Conservation (phyloP, 2,797 vertebrate species). For the Dipus sagitta region DNA sequence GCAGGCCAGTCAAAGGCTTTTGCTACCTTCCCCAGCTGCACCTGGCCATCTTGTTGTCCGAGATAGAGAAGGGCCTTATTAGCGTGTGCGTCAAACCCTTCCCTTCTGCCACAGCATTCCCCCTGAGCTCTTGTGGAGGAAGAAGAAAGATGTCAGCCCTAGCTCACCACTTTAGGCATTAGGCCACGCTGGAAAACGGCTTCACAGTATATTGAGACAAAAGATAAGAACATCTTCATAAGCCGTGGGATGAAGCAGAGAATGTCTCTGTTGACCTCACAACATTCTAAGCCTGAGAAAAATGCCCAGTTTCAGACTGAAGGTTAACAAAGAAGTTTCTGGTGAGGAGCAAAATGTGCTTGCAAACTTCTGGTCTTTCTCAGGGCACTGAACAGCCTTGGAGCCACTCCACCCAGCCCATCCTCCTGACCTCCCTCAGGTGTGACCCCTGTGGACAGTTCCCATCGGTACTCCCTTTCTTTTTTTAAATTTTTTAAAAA, state of each 20-base stretch:
- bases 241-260: background rate
- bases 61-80: background rate
- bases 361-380: background rate
- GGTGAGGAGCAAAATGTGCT: background rate
- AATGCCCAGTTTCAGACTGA: background rate
- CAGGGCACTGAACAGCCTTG: background rate
- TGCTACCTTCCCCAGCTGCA: background rate
- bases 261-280: background rate
- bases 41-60: background rate
- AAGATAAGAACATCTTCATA: background rate
- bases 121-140: background rate
- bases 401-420: background rate
- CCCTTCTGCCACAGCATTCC: background rate
- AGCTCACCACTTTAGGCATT: background rate
- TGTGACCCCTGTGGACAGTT: background rate
- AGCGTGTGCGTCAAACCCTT: background rate
- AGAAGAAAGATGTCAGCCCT: background rate
- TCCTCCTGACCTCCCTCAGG: fast-evolving
- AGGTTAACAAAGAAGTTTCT: background rate
- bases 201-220: background rate
- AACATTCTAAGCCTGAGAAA: background rate
- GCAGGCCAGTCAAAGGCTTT: background rate
- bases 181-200: background rate
- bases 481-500: no score
- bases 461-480: no score